These are phyloP conservation scores for Leucosticte australis DNA, from an alignment of 2,113 vertebrate genomes.

Conservation along the genomic window DNA sequence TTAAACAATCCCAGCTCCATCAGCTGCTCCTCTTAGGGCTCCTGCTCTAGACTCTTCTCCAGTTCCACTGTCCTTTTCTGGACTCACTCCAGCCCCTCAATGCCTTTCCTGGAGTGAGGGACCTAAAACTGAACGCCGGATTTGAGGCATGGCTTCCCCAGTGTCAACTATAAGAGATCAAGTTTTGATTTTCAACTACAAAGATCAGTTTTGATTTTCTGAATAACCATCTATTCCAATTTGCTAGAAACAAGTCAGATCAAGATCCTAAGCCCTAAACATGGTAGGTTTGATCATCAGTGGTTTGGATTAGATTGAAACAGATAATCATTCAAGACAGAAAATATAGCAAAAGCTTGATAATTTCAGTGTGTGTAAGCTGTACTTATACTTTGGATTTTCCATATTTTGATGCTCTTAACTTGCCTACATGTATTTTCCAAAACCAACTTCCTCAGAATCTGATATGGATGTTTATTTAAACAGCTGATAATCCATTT, in stretches of 20 bases:
- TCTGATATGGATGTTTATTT: background rate
- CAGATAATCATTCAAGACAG: background rate
- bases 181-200: background rate
- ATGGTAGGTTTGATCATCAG: background rate
- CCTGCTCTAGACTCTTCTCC: background rate
- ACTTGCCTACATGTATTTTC: background rate
- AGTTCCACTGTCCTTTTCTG: background rate
- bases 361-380: background rate
- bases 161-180: background rate
- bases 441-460: background rate
- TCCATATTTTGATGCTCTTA: background rate
- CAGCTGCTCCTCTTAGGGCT: background rate
- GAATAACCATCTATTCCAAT: background rate
- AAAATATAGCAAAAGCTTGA: background rate
- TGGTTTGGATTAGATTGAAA: background rate
- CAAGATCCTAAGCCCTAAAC: background rate
- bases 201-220: background rate
- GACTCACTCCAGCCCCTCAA: accelerated
- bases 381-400: background rate
- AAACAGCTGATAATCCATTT: background rate
- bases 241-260: background rate
- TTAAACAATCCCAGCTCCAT: background rate
- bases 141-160: background rate
- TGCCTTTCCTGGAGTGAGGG: background rate
- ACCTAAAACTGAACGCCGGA: background rate